These are phyloP conservation scores for Acrobasis suavella DNA, from an alignment of 2,888 invertebrate genomes.

Conservation along the genomic window DNA sequence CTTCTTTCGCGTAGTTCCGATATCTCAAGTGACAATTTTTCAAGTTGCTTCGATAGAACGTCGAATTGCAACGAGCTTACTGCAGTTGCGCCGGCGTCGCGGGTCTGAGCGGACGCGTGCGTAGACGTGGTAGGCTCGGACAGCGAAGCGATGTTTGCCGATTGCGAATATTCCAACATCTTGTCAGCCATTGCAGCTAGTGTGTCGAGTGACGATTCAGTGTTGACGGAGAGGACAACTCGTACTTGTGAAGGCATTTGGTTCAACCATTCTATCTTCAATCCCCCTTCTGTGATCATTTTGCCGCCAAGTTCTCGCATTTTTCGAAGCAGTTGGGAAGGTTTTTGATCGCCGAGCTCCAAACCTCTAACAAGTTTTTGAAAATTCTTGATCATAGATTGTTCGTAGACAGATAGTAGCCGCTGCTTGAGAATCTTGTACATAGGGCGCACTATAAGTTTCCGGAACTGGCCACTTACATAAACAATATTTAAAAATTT, in stretches of 20 bases:
- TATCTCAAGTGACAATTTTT: conserved; percentile 18
- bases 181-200: conserved; percentile 24
- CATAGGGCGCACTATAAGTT: no score
- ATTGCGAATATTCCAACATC: conserved; percentile 13
- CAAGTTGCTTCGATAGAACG: conserved; percentile 4
- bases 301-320: conserved; percentile 17
- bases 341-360: conserved; percentile 25
- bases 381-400: conserved; percentile 17
- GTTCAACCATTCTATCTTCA: conserved; percentile 20
- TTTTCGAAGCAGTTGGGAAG: conserved; percentile 17
- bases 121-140: no score
- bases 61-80: background rate
- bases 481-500: no score
- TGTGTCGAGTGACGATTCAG: conserved; percentile 22
- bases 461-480: no score
- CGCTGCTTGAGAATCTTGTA: background rate
- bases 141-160: conserved; percentile 16
- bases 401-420: conserved; percentile 7
- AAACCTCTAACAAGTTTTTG: conserved; percentile 21
- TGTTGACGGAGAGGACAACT: conserved; percentile 22
- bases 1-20: conserved; percentile 11
- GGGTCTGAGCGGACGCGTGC: no score
- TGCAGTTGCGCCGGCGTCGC: no score
- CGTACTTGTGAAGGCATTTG: conserved; percentile 16
- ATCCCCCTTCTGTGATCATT: conserved; percentile 18